phyloP scores from a whole-genome alignment of 2,113 vertebrate genomes.

The Cygnus atratus region DNA sequence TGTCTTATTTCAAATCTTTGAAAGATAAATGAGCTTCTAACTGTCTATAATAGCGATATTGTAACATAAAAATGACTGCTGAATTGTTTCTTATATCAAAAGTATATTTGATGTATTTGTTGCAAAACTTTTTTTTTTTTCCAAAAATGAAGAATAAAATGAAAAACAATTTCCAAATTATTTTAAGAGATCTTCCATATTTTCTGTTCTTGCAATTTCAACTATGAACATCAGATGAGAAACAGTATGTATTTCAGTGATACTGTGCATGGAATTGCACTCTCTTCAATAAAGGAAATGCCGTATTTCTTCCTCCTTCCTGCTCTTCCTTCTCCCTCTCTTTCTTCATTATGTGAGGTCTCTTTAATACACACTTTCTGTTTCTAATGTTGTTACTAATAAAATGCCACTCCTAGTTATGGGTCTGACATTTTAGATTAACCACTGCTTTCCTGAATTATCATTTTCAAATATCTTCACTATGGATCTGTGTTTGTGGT shows the following conservation, averaged over 20 bases:
- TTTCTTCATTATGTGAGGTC: not conserved
- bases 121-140: not conserved
- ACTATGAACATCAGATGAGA: not conserved
- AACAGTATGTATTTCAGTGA: not conserved
- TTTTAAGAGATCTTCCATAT: not conserved
- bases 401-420: not conserved
- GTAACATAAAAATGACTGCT: not conserved
- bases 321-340: not conserved
- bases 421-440: not conserved
- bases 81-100: not conserved
- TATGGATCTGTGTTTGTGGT: not conserved
- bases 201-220: not conserved
- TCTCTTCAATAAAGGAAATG: not conserved
- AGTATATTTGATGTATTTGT: not conserved
- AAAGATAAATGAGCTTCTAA: not conserved
- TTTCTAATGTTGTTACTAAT: not conserved
- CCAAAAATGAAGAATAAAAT: not conserved
- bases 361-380: not conserved
- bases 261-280: not conserved
- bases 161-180: not conserved
- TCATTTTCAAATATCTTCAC: not conserved
- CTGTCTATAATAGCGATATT: not conserved
- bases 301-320: not conserved
- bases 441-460: not conserved
- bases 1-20: not conserved